Percentiles rank a stretch among this genome's conserved stretches.
These are phyloP conservation scores for Laspeyria flexula DNA, from an alignment of 2,888 invertebrate species.

Conservation along the genomic window DNA sequence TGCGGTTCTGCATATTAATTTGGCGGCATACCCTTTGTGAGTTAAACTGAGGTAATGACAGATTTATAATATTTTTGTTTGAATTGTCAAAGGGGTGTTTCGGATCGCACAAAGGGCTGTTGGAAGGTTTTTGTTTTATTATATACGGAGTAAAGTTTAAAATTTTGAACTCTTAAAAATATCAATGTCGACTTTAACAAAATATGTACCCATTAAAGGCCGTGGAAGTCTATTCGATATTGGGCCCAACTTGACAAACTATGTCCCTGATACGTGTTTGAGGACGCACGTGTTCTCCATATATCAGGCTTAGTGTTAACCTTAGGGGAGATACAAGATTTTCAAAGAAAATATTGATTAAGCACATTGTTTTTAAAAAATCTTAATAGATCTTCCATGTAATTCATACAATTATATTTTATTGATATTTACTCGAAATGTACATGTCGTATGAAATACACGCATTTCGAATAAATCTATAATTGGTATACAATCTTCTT, in stretches of 20 bases:
- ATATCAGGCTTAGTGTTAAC: slow-evolving; percentile 5
- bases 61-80: background rate
- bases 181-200: too few relatives aligned
- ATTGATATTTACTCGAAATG: too few relatives aligned
- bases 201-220: too few relatives aligned
- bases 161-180: too few relatives aligned
- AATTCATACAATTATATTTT: too few relatives aligned
- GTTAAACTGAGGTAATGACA: too few relatives aligned
- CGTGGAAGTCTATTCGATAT: slow-evolving; percentile 7
- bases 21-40: background rate
- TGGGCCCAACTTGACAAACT: slow-evolving; percentile 1
- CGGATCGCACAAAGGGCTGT: too few relatives aligned
- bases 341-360: background rate
- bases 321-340: slow-evolving; percentile 2
- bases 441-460: too few relatives aligned
- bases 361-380: background rate
- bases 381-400: background rate
- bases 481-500: too few relatives aligned
- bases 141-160: too few relatives aligned
- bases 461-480: too few relatives aligned
- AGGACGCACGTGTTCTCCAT: slow-evolving; percentile 4
- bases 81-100: background rate
- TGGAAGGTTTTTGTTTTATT: too few relatives aligned
- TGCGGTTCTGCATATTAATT: slow-evolving; percentile 53
- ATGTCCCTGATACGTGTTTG: slow-evolving; percentile 3